These are phyloP conservation scores for Eriocheir sinensis DNA, from an alignment of 1,140 invertebrate genomes.

Conservation along the genomic window DNA sequence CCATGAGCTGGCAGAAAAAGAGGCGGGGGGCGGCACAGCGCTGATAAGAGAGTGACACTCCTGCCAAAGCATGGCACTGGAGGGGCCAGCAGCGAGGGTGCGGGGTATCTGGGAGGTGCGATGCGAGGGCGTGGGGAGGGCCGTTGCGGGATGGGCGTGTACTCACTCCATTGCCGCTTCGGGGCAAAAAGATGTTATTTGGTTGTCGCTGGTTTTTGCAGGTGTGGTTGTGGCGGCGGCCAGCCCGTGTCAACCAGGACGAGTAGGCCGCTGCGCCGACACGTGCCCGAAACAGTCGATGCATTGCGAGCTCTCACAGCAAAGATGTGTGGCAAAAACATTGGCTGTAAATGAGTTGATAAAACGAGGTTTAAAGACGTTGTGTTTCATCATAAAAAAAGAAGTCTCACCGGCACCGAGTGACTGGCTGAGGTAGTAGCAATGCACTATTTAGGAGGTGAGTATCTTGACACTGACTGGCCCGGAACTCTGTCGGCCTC, in stretches of 20 bases:
- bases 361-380: too few relatives aligned
- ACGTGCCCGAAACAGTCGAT: not conserved
- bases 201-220: not conserved
- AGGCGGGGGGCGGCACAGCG: too few relatives aligned
- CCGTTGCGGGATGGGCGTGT: not conserved
- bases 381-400: too few relatives aligned
- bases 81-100: not conserved
- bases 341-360: too few relatives aligned
- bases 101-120: not conserved
- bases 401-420: not conserved
- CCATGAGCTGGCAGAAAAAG: too few relatives aligned
- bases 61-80: too few relatives aligned
- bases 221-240: not conserved
- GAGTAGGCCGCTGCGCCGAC: not conserved
- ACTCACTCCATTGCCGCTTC: not conserved
- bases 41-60: too few relatives aligned
- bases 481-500: not conserved
- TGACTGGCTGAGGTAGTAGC: not conserved
- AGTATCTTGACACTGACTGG: not conserved
- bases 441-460: not conserved
- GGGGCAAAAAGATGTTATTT: conserved; percentile 17
- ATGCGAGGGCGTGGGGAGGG: not conserved
- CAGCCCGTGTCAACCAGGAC: not conserved
- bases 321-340: not conserved
- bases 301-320: not conserved